phyloP scores from a whole-genome alignment of 2,113 vertebrate species.

The Halcyon senegalensis region DNA sequence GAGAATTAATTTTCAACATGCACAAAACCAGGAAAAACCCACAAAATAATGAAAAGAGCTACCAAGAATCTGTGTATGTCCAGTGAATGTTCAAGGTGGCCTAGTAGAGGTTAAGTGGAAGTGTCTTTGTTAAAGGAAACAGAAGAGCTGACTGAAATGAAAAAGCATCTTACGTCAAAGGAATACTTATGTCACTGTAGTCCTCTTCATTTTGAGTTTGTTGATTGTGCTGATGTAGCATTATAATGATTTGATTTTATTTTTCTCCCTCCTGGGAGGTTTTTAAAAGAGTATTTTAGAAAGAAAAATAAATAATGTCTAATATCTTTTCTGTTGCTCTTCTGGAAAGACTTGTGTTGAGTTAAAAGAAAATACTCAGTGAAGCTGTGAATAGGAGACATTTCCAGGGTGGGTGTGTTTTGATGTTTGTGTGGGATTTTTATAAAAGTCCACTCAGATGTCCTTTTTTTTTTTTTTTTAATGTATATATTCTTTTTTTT shows the following conservation, averaged over 20 bases:
- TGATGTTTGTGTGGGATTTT: constrained; percentile 51
- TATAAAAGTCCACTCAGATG: not conserved
- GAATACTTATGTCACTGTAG: not conserved
- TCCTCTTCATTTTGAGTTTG: constrained; percentile 3
- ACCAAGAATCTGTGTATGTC: not conserved
- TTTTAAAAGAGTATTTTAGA: constrained; percentile 38
- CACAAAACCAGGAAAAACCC: not conserved
- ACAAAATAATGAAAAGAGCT: constrained; percentile 9
- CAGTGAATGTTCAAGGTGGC: not conserved
- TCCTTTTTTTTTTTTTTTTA: not conserved
- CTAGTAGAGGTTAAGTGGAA: not conserved
- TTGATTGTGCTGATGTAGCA: constrained; percentile 15
- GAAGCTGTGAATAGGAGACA: constrained; percentile 39
- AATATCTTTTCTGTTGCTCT: constrained; percentile 22
- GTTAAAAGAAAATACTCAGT: constrained; percentile 34
- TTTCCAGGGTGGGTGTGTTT: constrained; percentile 31
- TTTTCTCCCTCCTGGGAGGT: constrained; percentile 19
- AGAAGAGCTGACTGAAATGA: constrained; percentile 1
- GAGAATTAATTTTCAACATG: constrained; percentile 36
- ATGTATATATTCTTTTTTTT: not conserved
- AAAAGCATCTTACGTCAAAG: constrained; percentile 38
- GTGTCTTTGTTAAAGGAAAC: constrained; percentile 23
- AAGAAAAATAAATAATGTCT: constrained; percentile 51
- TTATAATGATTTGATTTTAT: constrained; percentile 25
- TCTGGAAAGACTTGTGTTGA: constrained; percentile 48